Evolutionary conservation across 2,113 vertebrate species (phyloP).

Genomic region (Scytalopus superciliaris): DNA sequence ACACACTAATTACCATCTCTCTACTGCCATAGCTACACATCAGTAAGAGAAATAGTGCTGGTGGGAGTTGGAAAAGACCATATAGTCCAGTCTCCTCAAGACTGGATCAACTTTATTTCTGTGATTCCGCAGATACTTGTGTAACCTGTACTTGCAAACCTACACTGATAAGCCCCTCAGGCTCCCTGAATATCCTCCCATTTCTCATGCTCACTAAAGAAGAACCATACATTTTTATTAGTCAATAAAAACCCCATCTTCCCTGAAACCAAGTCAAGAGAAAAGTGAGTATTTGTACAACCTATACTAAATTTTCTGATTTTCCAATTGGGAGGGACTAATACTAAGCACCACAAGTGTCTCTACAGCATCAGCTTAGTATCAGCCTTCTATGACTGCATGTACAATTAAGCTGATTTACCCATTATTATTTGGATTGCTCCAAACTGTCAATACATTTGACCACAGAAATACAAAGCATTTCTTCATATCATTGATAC

Average conservation of each 20-base stretch:
- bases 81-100: not conserved
- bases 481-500: slow-evolving; percentile 23
- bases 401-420: slow-evolving; percentile 4
- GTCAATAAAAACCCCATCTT: not conserved
- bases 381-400: not conserved
- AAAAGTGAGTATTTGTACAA: not conserved
- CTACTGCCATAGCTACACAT: not conserved
- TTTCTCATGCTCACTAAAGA: not conserved
- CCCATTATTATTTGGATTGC: not conserved
- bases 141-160: not conserved
- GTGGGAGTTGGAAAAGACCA: not conserved
- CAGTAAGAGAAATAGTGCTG: not conserved
- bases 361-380: not conserved
- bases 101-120: not conserved
- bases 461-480: slow-evolving; percentile 32
- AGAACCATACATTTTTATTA: not conserved
- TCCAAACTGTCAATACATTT: slow-evolving; percentile 27
- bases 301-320: not conserved
- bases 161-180: not conserved
- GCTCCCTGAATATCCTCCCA: not conserved
- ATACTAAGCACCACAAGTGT: not conserved
- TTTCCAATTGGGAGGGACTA: not conserved
- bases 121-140: not conserved
- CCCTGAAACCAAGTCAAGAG: not conserved
- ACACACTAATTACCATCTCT: not conserved